phyloP scores from a whole-genome alignment of 2,113 vertebrate species.

The Mobula hypostoma region DNA sequence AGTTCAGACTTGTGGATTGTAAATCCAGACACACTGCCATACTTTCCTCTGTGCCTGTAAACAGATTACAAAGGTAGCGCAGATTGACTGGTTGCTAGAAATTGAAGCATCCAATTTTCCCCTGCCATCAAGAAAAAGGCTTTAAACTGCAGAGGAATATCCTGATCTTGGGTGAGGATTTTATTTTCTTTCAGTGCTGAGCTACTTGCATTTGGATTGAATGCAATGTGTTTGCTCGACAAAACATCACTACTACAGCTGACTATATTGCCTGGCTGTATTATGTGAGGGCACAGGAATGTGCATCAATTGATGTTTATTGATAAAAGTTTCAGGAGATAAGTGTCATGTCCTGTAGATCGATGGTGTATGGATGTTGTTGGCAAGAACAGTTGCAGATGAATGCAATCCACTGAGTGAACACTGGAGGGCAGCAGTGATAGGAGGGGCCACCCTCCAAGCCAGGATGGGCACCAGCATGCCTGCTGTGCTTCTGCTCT shows the following conservation, averaged over 20 bases:
- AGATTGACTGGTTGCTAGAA: not conserved
- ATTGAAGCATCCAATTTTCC: not conserved
- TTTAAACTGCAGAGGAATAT: not conserved
- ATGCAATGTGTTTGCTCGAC: not conserved
- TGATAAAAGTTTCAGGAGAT: not conserved
- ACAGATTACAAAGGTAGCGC: not conserved
- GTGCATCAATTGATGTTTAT: not conserved
- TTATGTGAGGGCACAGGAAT: not conserved
- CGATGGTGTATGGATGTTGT: too few species aligned
- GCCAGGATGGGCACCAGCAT: too few species aligned
- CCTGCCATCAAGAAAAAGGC: not conserved
- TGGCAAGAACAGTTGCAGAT: too few species aligned
- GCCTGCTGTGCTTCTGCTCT: too few species aligned
- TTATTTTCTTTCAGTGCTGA: not conserved
- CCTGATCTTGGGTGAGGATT: not conserved
- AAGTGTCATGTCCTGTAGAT: not conserved
- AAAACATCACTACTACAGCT: not conserved
- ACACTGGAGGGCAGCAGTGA: too few species aligned
- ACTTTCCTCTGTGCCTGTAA: not conserved
- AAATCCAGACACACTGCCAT: too few species aligned
- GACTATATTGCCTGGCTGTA: not conserved
- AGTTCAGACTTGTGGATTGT: too few species aligned
- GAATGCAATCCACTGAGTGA: too few species aligned
- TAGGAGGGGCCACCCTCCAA: too few species aligned
- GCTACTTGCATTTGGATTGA: not conserved